phyloP scores from a whole-genome alignment of 53 echinoderm and acorn worm species.

The Arbacia lixula region DNA sequence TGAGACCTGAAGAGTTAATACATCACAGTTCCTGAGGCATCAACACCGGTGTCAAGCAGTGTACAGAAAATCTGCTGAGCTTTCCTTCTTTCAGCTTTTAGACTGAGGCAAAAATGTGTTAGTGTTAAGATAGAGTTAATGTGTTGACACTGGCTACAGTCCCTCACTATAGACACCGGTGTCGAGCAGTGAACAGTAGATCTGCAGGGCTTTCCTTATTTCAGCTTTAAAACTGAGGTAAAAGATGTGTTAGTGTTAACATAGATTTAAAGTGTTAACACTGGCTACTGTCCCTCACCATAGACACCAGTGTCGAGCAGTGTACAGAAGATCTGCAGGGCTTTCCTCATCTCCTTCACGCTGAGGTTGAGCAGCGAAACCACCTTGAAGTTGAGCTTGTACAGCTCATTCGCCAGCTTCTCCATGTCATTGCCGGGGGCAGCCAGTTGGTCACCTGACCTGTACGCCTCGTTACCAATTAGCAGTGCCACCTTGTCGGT shows the following conservation, averaged over 20 bases:
- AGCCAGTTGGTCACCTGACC: constrained; percentile 49
- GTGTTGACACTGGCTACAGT: no score
- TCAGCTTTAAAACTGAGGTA: no score
- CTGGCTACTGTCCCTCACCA: constrained; percentile 65
- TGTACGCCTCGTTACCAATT: constrained; percentile 87
- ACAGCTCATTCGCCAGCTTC: constrained; percentile 56
- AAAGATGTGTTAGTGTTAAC: no score
- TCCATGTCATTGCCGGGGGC: constrained; percentile 79
- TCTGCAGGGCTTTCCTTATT: constrained; percentile 75
- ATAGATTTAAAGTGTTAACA: no score
- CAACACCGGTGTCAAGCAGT: no score
- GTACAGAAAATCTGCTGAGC: no score
- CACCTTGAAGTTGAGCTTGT: constrained; percentile 71
- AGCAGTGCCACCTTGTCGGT: constrained; percentile 91
- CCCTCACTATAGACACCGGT: constrained; percentile 81
- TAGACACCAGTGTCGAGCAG: constrained; percentile 80
- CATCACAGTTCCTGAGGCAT: no score
- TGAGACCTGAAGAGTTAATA: no score
- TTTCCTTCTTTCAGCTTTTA: no score
- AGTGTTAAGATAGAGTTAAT: no score
- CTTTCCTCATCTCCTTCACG: constrained; percentile 75
- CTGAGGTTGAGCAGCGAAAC: constrained; percentile 80
- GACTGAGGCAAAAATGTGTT: no score
- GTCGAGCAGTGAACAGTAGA: constrained; percentile 80
- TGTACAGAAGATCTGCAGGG: constrained; percentile 78